Base-by-base conservation (phyloP, 2,113 vertebrate genomes). In the Ploceus nigricollis region DNA sequence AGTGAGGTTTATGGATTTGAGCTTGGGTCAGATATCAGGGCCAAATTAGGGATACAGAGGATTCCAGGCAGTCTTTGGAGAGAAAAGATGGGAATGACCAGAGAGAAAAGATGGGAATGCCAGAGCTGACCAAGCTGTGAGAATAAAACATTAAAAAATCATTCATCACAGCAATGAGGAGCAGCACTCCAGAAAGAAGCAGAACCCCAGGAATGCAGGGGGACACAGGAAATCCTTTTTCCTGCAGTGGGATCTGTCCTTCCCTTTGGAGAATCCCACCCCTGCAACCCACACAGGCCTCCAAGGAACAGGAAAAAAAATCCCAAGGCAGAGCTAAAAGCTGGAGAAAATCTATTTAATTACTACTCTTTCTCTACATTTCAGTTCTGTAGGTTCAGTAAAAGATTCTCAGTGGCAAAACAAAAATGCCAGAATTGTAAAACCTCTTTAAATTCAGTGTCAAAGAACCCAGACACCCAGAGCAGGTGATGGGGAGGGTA, bases 371-470 rank as follows among this genome's bases (percentile, higher is more conserved):
- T 37, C 33, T n/a, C n/a, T n/a, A n/a, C 39, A 10, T 13, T 51
- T 7, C 24, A 37, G 0, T 5, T 23, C 11, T 2, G 37, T 19
- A 27, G 25, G 7, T 21, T 8, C 37, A 48, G 28, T 6, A 24
- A 33, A 25, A 22, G 6, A 5, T 5, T 13, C 21, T 16, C 40
- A 35, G 37, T 0, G 27, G 42, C 45, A 23, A 39, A 86, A 42
- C 13, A 9, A 25, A 35, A 21, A 3, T 0, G 1, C 44, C 31
- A 12, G 33, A 8, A 10, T 19, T 48, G 60, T 15, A 31, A 54
- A 25, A 21, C 7, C 30, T 20, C 4, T 31, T n/a, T 8, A 42
- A 88, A 35, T 2, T 33, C 24, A 0, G 0, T 1, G 9, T 14
- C 8, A 82, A 84, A 10, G 2, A 63, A 9, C 20, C 35, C 21